Evolutionary conservation across 2,888 invertebrate genomes (phyloP).

Genomic region (Drosophila fungiperda): DNA sequence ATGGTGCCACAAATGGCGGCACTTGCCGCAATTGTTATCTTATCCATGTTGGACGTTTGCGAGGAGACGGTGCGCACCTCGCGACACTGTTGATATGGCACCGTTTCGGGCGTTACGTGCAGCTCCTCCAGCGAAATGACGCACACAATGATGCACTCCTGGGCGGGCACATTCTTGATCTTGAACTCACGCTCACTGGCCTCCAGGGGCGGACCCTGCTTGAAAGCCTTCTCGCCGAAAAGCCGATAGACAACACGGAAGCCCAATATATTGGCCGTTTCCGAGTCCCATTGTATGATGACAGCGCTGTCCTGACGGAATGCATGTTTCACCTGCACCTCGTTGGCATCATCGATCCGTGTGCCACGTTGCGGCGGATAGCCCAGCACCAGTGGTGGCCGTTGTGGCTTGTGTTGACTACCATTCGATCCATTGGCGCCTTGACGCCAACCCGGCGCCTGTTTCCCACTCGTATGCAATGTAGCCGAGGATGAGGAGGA

Average conservation of each 20-base stretch:
- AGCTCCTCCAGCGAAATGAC: conserved; percentile 95
- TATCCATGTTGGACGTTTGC: conserved; percentile 95
- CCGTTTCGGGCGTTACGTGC: conserved; percentile 93
- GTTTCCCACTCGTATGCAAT: conserved; percentile 65
- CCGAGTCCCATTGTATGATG: conserved; percentile 96
- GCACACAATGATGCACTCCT: conserved; percentile 97
- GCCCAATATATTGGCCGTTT: conserved; percentile 94
- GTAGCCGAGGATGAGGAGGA: conserved; percentile 34
- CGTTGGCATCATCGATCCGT: conserved; percentile 89
- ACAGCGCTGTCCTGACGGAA: conserved; percentile 93
- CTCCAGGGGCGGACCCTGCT: conserved; percentile 95
- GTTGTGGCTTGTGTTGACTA: conserved; percentile 85
- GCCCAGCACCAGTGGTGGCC: conserved; percentile 90
- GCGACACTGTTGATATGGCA: conserved; percentile 94
- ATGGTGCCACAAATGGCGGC: conserved; percentile 97
- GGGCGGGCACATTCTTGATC: conserved; percentile 95
- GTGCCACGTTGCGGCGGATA: conserved; percentile 89
- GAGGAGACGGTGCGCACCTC: conserved; percentile 94
- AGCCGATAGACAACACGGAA: conserved; percentile 95
- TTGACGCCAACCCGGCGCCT: conserved; percentile 82
- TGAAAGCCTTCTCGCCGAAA: conserved; percentile 95
- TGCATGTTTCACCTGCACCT: conserved; percentile 94
- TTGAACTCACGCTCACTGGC: conserved; percentile 96
- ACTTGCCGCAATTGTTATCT: conserved; percentile 96
- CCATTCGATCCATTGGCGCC: conserved; percentile 61